Conservation (phyloP, 2,797 vertebrate genomes). For the Enteromius anoplus region DNA sequence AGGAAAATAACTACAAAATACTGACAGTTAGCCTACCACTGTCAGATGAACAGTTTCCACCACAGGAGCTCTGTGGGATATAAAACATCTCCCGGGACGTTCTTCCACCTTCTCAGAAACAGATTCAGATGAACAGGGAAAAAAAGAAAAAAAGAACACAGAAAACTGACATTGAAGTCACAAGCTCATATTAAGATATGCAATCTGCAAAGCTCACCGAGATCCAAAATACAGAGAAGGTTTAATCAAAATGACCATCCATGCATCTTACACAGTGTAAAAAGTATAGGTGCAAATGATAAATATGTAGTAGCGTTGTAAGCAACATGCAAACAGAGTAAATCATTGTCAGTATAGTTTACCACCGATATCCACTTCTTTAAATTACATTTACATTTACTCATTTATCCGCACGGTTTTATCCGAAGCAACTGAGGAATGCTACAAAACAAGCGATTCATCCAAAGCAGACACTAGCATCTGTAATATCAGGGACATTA, state of each 20-base stretch:
- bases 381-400: conserved; percentile 31
- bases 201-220: conserved; percentile 1
- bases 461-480: not conserved
- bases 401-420: not conserved
- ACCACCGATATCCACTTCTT: not conserved
- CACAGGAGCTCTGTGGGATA: conserved; percentile 92
- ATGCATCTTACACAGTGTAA: conserved; percentile 3
- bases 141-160: conserved; percentile 56
- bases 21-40: conserved; percentile 69
- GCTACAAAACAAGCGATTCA: not conserved
- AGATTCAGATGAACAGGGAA: conserved; percentile 59
- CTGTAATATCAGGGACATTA: conserved; percentile 9
- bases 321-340: conserved; percentile 16
- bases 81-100: conserved; percentile 93
- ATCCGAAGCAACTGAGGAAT: not conserved
- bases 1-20: conserved; percentile 45
- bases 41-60: conserved; percentile 88
- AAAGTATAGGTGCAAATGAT: conserved; percentile 22
- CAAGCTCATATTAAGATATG: not conserved
- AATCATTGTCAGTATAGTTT: conserved; percentile 30
- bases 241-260: conserved; percentile 9
- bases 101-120: conserved; percentile 83
- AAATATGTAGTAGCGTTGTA: not conserved
- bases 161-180: not conserved
- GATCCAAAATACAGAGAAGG: not conserved